A percentile compares a stretch with the other conserved stretches of the same genome.
Conservation (phyloP, 2,113 vertebrate species). For the Cacatua alba region DNA sequence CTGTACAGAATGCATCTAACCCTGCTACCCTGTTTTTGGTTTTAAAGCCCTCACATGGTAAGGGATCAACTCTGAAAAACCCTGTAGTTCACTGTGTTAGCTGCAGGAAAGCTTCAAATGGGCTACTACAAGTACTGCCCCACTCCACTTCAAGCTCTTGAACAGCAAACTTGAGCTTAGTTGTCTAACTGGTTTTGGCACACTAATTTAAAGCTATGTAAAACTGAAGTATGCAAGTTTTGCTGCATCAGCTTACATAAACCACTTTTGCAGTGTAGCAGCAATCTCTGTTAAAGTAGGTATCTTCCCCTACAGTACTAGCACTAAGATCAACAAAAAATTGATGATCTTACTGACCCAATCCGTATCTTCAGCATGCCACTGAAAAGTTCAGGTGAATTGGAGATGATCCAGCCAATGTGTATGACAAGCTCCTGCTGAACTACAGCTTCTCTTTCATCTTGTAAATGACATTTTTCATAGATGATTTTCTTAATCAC, state of each 20-base stretch:
- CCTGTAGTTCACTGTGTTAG: neutral
- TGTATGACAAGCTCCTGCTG: slow-evolving; percentile 98
- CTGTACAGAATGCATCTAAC: neutral
- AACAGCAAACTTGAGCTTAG: neutral
- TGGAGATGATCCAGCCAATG: slow-evolving; percentile 97
- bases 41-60: neutral
- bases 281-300: neutral
- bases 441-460: slow-evolving; percentile 90
- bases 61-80: neutral
- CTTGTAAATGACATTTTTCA: slow-evolving; percentile 85
- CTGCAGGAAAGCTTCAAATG: neutral
- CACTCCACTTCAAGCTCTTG: neutral
- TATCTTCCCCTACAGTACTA: neutral
- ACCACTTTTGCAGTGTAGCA: neutral
- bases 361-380: slow-evolving; percentile 98
- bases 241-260: neutral
- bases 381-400: slow-evolving; percentile 91
- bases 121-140: neutral
- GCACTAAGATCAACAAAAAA: neutral
- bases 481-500: slow-evolving; percentile 97
- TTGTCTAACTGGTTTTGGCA: neutral
- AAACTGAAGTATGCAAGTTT: neutral
- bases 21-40: neutral
- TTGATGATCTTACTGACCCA: slow-evolving; percentile 78
- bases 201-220: neutral